These are phyloP conservation scores for Drosophila saltans DNA, from an alignment of 1,140 invertebrate genomes.

Conservation along the genomic window DNA sequence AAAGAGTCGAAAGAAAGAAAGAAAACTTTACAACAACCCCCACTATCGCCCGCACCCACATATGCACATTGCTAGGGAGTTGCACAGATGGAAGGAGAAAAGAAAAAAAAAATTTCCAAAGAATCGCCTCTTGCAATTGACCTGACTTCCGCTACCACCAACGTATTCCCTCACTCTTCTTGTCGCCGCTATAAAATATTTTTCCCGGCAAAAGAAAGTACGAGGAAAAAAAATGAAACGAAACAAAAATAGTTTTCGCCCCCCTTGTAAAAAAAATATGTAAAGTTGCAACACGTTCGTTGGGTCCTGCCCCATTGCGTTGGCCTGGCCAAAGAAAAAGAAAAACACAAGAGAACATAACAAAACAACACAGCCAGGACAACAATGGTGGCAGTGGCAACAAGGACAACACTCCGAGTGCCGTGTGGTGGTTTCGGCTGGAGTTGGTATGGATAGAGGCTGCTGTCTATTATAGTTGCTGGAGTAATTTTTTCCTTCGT, in stretches of 20 bases:
- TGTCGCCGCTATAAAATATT: constrained; percentile 56
- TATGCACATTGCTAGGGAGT: constrained; percentile 26
- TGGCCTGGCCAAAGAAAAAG: constrained; percentile 34
- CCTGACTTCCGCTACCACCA: constrained; percentile 32
- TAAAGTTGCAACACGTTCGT: constrained; percentile 65
- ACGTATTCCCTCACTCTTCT: not conserved
- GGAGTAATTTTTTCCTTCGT: constrained; percentile 66
- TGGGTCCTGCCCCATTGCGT: constrained; percentile 22
- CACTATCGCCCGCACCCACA: constrained; percentile 25
- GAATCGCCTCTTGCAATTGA: constrained; percentile 77
- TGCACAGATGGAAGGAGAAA: constrained; percentile 7
- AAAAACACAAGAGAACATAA: constrained; percentile 19
- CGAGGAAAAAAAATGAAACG: constrained; percentile 45
- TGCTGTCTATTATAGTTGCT: constrained; percentile 71
- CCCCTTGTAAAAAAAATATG: constrained; percentile 66
- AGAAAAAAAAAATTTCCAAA: constrained; percentile 62
- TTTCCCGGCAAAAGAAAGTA: constrained; percentile 41
- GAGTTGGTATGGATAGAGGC: constrained; percentile 10
- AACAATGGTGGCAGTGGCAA: constrained; percentile 48
- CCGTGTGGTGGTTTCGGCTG: not conserved
- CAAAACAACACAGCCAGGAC: constrained; percentile 52
- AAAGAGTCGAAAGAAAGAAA: not conserved
- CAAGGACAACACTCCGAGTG: constrained; percentile 44
- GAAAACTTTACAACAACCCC: constrained; percentile 12
- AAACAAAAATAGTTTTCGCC: constrained; percentile 59